Evolutionary conservation across 1,140 invertebrate genomes (phyloP), one percentile per base, ranked within the genome.

Genomic region (Drosophila santomea): DNA sequence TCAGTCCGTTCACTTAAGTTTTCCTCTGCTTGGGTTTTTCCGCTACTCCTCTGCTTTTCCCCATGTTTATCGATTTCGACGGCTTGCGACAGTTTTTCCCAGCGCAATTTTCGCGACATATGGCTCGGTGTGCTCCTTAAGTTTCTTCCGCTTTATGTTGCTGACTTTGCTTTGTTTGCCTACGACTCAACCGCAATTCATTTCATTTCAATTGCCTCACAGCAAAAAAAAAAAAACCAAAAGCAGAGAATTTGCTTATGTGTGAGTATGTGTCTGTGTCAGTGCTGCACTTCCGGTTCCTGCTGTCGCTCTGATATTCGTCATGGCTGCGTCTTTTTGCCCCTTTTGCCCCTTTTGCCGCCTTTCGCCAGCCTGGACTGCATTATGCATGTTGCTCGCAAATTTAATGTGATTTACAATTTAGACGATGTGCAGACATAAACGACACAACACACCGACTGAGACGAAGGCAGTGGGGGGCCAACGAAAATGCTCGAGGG

Each of bases 331-430:
- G 50, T 20, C 69, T 62, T 67, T 59, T 51, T 58, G 41, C 64
- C 57, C 10, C n/a, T 39, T 38, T 51, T 61, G 41, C 64, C 57
- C 14, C n/a, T 39, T 38, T 48, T 54, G 38, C 15, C 15, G 17
- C 39, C 35, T 50, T 59, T 51, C 28, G 47, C 17, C 35, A 50
- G 32, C 63, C 50, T 23, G 62, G 68, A 51, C 66, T 77, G 77
- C 78, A 85, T 85, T 78, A 85, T 85, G 81, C 82, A 85, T 86
- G 80, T 73, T 64, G 54, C 66, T 59, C 47, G 74, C 82, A 75
- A 86, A 75, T 86, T 86, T 86, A 86, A 86, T 86, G 78, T 86
- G 78, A 86, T 86, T 86, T 78, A 78, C 64, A 61, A 78, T 78
- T 78, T 86, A 86, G 67, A 84, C 78, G 78, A 80, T 63, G 68